These are phyloP conservation scores for Monopis laevigella DNA, from an alignment of 2,888 invertebrate species.

Conservation along the genomic window DNA sequence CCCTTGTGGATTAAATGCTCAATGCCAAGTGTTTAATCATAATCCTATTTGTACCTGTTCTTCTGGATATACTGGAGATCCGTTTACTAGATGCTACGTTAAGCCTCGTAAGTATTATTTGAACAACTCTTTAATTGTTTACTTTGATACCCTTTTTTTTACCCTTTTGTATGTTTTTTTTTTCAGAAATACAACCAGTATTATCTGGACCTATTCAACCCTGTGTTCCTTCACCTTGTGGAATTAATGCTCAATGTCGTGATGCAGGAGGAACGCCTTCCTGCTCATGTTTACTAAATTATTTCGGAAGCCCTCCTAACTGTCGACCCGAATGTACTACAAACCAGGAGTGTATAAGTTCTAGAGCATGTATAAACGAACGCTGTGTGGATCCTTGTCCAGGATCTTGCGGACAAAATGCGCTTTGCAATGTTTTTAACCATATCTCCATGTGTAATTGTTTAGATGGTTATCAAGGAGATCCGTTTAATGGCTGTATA, in stretches of 20 bases:
- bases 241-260: constrained; percentile 69
- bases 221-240: constrained; percentile 75
- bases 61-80: constrained; percentile 69
- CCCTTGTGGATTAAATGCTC: constrained; percentile 74
- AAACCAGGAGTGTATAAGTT: constrained; percentile 73
- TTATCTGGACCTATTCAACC: constrained; percentile 60
- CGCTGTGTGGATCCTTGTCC: constrained; percentile 75
- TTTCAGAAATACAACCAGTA: constrained; percentile 40
- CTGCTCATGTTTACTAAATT: constrained; percentile 68
- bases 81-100: constrained; percentile 72
- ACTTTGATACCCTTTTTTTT: constrained; percentile 1
- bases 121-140: too few relatives aligned
- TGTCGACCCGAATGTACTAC: constrained; percentile 74
- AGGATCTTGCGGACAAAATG: constrained; percentile 71
- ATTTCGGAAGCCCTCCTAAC: constrained; percentile 72
- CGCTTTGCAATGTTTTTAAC: constrained; percentile 67
- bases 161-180: constrained; percentile 16
- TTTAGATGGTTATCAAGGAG: constrained; percentile 65
- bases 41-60: constrained; percentile 76
- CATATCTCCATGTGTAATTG: constrained; percentile 73
- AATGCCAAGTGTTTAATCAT: constrained; percentile 77
- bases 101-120: constrained; percentile 59
- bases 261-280: constrained; percentile 64
- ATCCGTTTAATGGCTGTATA: constrained; percentile 64
- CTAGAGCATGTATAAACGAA: constrained; percentile 71